Evolutionary conservation across 2,113 vertebrate genomes (phyloP), one percentile per base, ranked within the genome.

Genomic region (Heteronetta atricapilla): DNA sequence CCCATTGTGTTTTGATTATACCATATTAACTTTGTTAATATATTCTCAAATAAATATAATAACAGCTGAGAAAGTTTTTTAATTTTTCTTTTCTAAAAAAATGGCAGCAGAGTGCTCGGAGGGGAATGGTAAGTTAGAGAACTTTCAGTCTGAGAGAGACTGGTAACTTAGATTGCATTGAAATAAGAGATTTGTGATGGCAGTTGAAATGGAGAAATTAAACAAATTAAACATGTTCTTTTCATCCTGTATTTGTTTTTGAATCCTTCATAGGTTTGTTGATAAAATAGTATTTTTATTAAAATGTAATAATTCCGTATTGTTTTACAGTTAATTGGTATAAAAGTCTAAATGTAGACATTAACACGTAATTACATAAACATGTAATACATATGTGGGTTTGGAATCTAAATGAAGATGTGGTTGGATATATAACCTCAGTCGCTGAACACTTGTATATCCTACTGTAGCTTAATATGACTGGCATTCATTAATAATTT

Each of bases 71-170:
- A 91, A 95, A 93, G 73, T 97, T 52, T 90, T 95, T 97, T 95
- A 92, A 97, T 97, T 97, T 98, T 98, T 97, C 91, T 98, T 97
- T 98, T 97, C 95, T 98, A 85, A 94, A 89, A 96, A 97, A 97
- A 97, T 97, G 93, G 95, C 97, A 97, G 97, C 97, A 98, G 96
- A 96, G 95, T 98, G 95, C 90, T 98, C 60, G 11, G 94, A 97
- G 81, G 97, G 97, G 92, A 98, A 97, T 95, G 97, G 97, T 97
- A 98, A 98, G 97, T 98, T 98, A 98, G 97, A 97, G 93, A 59
- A 52, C 38, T 53, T 90, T 82, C 68, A 97, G 95, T 79, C 69
- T 69, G 56, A 96, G 92, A 94, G 83, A 96, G 92, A 87, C 77
- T 94, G 83, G 38, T 94, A 89, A 88, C 23, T 83, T 93, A 91